Percentiles rank a stretch among this genome's conserved stretches.
phyloP scores from a whole-genome alignment of 2,113 vertebrate genomes.

The Rhea americana region DNA sequence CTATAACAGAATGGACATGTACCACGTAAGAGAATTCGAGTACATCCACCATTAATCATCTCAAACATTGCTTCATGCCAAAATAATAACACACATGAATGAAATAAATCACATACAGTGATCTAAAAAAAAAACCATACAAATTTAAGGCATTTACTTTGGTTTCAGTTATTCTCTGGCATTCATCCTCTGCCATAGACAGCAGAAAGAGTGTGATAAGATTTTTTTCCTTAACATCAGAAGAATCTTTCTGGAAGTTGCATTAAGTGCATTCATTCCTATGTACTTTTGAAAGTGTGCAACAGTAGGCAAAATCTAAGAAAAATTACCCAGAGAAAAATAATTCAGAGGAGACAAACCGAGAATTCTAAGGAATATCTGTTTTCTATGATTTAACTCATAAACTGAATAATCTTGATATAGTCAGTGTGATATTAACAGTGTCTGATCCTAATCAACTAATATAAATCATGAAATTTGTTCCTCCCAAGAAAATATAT shows the following conservation, averaged over 20 bases:
- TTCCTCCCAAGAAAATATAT: background rate
- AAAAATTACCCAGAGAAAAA: background rate
- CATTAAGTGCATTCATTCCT: background rate
- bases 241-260: background rate
- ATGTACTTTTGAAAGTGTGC: background rate
- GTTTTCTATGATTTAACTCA: background rate
- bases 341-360: background rate
- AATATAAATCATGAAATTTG: background rate
- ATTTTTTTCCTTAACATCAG: background rate
- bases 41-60: background rate
- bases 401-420: fast-evolving
- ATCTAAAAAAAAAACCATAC: background rate
- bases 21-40: background rate
- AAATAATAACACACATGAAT: background rate
- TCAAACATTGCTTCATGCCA: background rate
- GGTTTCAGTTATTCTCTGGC: background rate
- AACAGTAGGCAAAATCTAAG: background rate
- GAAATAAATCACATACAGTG: background rate
- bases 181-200: background rate
- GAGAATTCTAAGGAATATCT: background rate
- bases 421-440: background rate
- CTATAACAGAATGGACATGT: background rate
- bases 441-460: background rate
- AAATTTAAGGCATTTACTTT: background rate
- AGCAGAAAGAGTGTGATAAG: background rate